Evolutionary conservation across 1,140 invertebrate genomes (phyloP).

Genomic region (Lordiphosa mommai): DNA sequence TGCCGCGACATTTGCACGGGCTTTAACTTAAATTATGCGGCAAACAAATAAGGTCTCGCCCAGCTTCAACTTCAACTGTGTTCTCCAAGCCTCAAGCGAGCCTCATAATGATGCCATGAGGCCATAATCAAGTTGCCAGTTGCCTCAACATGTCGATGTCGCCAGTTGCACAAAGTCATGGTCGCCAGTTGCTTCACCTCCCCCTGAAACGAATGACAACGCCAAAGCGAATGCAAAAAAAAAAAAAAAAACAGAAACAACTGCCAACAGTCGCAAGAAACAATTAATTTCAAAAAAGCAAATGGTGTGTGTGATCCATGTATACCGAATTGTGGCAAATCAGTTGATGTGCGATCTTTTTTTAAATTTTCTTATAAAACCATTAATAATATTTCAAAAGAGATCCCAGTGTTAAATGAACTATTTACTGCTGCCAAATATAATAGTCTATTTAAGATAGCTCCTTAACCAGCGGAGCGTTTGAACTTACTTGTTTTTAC

Average conservation of each 20-base stretch:
- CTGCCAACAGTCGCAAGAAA: constrained; percentile 28
- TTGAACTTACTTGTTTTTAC: too few species aligned
- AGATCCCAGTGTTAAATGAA: too few species aligned
- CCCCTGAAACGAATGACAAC: constrained; percentile 3
- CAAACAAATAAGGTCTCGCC: constrained; percentile 44
- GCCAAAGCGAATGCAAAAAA: constrained; percentile 9
- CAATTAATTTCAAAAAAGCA: constrained; percentile 23
- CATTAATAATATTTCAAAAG: too few species aligned
- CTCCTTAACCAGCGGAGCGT: too few species aligned
- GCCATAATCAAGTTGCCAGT: constrained; percentile 41
- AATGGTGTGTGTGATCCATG: background rate
- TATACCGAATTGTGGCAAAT: too few species aligned
- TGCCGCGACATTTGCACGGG: constrained; percentile 39
- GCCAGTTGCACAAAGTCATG: constrained; percentile 43
- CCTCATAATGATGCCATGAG: constrained; percentile 40
- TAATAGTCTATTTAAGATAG: too few species aligned
- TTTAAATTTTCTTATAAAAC: too few species aligned
- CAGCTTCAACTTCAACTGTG: background rate
- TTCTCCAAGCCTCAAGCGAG: constrained; percentile 1
- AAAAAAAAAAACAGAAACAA: constrained; percentile 2
- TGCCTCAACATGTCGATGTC: constrained; percentile 26
- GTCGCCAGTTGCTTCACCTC: constrained; percentile 5
- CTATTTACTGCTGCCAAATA: too few species aligned
- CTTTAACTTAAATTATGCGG: constrained; percentile 51
- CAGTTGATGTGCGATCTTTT: background rate